Base-by-base conservation (phyloP, 2,888 invertebrate genomes). In the Tromatobia lineatoria region DNA sequence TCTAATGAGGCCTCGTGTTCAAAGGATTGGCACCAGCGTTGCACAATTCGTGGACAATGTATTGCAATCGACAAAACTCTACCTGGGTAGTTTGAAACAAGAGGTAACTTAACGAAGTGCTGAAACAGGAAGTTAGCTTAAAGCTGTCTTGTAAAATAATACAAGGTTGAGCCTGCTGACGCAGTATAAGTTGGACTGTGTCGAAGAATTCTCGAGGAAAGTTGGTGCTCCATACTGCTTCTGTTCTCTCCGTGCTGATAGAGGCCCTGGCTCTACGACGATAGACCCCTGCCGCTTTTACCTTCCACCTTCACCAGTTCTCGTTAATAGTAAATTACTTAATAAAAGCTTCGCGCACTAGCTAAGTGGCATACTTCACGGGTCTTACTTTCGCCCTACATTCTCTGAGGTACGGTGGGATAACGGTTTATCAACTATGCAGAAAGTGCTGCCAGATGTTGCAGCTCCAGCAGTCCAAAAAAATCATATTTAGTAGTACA, bases 311-410 rank as follows among this genome's bases (percentile, higher is more conserved):
- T n/a, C 18, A 18, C 61, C 61, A 75, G 42, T 83, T 76, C 71
- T 83, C 83, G 75, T 75, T 83, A 80, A 83, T 83, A 66, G 79
- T 80, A 80, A 75, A 83, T 80, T 80, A 80, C 79, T 79, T 83
- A 71, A 79, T 76, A 79, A 83, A 76, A 83, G 71, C 66, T 80
- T 57, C 47, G 70, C 71, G 20, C 47, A n/a, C 25, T 29, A 77
- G 66, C 69, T 52, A 70, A 83, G 80, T 66, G 66, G 52, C 66
- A 66, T 71, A 75, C 70, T 47, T 52, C 74, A n/a, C 50, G 57
- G 59, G 64, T 71, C 66, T 80, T 75, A 83, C 70, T 83, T 75
- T 71, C 75, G 66, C 47, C 64, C 83, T 76, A 79, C 71, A 83
- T 80, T 80, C 66, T 80, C 83, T 38, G 42, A 57, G 47, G 66